A percentile compares a stretch with the other conserved stretches of the same genome.
These are phyloP conservation scores for Spinus pinus DNA, from an alignment of 2,797 vertebrate species.

Conservation along the genomic window DNA sequence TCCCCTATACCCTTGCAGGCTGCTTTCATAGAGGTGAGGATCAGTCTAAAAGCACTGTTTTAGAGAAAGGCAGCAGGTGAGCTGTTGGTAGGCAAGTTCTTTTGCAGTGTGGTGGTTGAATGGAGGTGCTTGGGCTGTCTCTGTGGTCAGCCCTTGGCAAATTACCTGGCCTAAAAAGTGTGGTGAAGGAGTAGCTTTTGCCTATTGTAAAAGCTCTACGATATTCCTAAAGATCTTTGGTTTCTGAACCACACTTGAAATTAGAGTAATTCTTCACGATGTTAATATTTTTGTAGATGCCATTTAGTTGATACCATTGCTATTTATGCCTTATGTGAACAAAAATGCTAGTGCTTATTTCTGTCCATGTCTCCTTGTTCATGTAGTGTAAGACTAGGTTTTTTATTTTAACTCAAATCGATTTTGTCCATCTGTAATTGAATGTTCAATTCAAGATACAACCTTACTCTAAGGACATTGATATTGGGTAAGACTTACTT, in stretches of 20 bases:
- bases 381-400: neutral
- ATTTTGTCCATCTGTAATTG: neutral
- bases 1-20: accelerated
- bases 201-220: accelerated
- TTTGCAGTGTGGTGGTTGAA: neutral
- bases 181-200: neutral
- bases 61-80: neutral
- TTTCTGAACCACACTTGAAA: neutral
- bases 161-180: neutral
- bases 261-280: neutral
- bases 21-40: neutral
- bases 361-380: neutral
- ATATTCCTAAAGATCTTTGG: neutral
- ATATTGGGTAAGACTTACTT: neutral
- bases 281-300: neutral
- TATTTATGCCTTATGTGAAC: neutral
- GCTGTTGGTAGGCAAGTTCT: neutral
- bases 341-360: neutral
- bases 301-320: neutral
- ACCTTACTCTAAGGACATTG: neutral
- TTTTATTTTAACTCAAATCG: neutral
- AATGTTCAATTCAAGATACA: neutral
- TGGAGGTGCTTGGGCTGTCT: neutral
- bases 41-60: neutral
- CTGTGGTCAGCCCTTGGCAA: neutral